Conservation (phyloP, 2,797 vertebrate species). For the Rhodeus uyekii region DNA sequence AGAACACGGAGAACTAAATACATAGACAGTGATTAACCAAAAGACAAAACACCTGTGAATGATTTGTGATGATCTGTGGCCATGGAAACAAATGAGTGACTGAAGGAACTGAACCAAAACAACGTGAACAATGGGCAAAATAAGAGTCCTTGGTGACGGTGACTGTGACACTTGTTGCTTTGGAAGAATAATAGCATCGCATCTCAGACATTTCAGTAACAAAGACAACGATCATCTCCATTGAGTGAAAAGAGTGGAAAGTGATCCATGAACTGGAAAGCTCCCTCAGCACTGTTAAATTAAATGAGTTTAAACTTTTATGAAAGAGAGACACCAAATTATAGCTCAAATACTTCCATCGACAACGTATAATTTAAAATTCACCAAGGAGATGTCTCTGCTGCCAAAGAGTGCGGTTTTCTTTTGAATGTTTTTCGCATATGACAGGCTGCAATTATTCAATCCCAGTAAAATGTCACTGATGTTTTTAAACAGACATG, state of each 20-base stretch:
- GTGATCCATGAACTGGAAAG: conserved; percentile 78
- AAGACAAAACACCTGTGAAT: too few species aligned
- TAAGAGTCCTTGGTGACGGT: too few species aligned
- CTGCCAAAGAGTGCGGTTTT: conserved; percentile 69
- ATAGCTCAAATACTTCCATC: conserved; percentile 87
- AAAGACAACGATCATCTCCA: conserved; percentile 41
- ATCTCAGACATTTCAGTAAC: conserved; percentile 30
- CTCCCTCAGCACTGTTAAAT: conserved; percentile 84
- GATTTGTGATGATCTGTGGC: too few species aligned
- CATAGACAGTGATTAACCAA: too few species aligned
- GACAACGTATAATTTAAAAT: conserved; percentile 93
- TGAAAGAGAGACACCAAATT: conserved; percentile 91
- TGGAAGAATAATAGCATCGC: conserved; percentile 36
- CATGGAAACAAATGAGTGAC: too few species aligned
- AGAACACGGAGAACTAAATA: too few species aligned
- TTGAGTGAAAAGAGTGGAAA: conserved; percentile 67
- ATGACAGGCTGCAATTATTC: conserved; percentile 91
- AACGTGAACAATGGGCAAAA: too few species aligned
- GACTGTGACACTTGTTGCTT: too few species aligned
- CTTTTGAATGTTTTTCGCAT: conserved; percentile 83
- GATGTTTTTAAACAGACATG: conserved; percentile 50
- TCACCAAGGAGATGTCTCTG: conserved; percentile 79
- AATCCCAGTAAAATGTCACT: conserved; percentile 85
- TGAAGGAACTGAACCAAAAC: too few species aligned
- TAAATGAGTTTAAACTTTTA: conserved; percentile 81